Evolutionary conservation across 2,888 invertebrate genomes (phyloP), one percentile per base, ranked within the genome.

Genomic region (Temnothorax rugatulus): DNA sequence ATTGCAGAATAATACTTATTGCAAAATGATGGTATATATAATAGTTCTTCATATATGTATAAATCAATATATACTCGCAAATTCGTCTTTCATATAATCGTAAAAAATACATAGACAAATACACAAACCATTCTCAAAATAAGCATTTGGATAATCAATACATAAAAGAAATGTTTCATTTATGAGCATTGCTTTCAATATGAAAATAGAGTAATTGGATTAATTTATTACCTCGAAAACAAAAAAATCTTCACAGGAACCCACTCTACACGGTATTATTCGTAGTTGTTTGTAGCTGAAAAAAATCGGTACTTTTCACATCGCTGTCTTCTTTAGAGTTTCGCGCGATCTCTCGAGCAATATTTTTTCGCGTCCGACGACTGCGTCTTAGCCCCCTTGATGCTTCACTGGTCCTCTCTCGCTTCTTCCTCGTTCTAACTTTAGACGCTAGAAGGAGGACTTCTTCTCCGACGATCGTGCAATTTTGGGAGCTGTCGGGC

Each of bases 391-490:
- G 52, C 44, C 54, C 77, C 47, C 84, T 41, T 57, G 29, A 25
- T 21, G 47, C 29, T 18, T 52, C 59, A 50, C 59, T 38, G 57
- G 71, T 79, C 25, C 66, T 75, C 84, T 89, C 87, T 87, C 89
- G 84, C 84, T 88, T 91, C 93, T 92, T 93, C 92, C 93, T 93
- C 91, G 90, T 93, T 93, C 93, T 92, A 93, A 92, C 88, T 90
- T 92, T 93, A 93, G 91, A 89, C 77, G 74, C 79, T 66, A 59
- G 88, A 90, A 91, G 89, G 91, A 91, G 87, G 89, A 87, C 89
- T 83, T 90, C 83, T 86, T 86, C 88, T 77, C 81, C 87, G 85
- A 64, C 86, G 84, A 86, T 63, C 87, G 77, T 82, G 90, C 91
- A 85, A 89, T 90, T 90, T 89, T 87, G 76, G 82, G 77, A 86